Base-by-base conservation (phyloP, 2,888 invertebrate genomes). In the Drymonia ruficornis region DNA sequence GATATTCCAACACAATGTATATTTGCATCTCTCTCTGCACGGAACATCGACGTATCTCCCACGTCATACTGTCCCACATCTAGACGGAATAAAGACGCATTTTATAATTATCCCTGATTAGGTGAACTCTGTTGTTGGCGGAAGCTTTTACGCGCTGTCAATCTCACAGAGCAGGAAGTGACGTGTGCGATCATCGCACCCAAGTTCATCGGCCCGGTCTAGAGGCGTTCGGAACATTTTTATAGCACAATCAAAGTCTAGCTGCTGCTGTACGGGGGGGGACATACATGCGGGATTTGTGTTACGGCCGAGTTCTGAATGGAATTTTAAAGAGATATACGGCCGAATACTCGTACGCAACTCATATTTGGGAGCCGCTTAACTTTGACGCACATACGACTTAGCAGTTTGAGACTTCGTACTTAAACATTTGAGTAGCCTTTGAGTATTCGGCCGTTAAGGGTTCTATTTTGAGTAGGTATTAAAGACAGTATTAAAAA, bases 131-230 rank as follows among this genome's bases (percentile, higher is more conserved):
- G 34, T 28, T n/a, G 45, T n/a, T 45, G 48, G 49, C 61, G 65
- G 61, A 68, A 69, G 61, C 60, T 63, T 71, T 63, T 58, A 64
- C 55, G 38, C 45, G 53, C 56, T 67, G 72, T 77, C 76, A 74
- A 65, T 70, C 68, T 55, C 18, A 42, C 36, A 7, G 34, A 51
- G 29, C 18, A 36, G 61, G 59, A 58, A 59, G 52, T 73, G 72
- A 72, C 76, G 71, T 53, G 53, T 53, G 23, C 54, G 74, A 56
- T 58, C 76, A 70, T 63, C 59, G 72, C 60, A 64, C 64, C 50
- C 36, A 31, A 47, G 66, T 63, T 71, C 75, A 48, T 65, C 56
- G 66, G 42, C 63, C 69, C 52, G 48, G 52, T 55, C 65, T 72
- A 70, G 65, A 61, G 62, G 56, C 46, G 50, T 56, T 56, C 53